phyloP scores from a whole-genome alignment of 2,113 vertebrate species.

The Struthio camelus region DNA sequence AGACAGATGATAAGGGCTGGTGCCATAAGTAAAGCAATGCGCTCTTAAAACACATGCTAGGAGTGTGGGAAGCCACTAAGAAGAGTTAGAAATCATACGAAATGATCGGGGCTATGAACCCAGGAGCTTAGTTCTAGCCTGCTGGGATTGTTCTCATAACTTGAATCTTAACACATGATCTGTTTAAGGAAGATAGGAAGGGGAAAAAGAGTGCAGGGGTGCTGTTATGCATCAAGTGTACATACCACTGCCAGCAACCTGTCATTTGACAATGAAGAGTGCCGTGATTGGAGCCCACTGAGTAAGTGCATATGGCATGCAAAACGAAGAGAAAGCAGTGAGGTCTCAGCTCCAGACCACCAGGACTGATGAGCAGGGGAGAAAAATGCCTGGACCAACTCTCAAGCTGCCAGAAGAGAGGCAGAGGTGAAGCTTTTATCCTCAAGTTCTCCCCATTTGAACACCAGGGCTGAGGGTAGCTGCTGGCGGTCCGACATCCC shows the following conservation, averaged over 20 bases:
- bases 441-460: fast-evolving
- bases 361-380: not conserved
- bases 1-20: not conserved
- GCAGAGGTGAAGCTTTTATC: not conserved
- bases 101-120: constrained; percentile 13
- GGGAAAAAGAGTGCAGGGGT: constrained; percentile 9
- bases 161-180: constrained; percentile 25
- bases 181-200: constrained; percentile 9
- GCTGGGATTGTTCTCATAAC: constrained; percentile 23
- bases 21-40: not conserved
- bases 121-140: not conserved
- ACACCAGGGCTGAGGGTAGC: not conserved
- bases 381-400: not conserved
- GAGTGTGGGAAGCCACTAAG: constrained; percentile 4
- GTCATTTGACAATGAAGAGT: not conserved
- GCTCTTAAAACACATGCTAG: constrained; percentile 14
- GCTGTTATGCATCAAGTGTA: constrained; percentile 50
- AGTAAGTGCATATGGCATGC: not conserved
- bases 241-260: constrained; percentile 45
- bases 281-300: not conserved
- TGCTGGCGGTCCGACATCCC: not conserved
- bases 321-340: not conserved
- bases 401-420: not conserved
- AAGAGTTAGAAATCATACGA: constrained; percentile 20
- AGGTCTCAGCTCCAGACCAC: not conserved